A percentile compares a stretch with the other conserved stretches of the same genome.
Evolutionary conservation across 2,113 vertebrate species (phyloP).

Genomic region (Chiloscyllium plagiosum): DNA sequence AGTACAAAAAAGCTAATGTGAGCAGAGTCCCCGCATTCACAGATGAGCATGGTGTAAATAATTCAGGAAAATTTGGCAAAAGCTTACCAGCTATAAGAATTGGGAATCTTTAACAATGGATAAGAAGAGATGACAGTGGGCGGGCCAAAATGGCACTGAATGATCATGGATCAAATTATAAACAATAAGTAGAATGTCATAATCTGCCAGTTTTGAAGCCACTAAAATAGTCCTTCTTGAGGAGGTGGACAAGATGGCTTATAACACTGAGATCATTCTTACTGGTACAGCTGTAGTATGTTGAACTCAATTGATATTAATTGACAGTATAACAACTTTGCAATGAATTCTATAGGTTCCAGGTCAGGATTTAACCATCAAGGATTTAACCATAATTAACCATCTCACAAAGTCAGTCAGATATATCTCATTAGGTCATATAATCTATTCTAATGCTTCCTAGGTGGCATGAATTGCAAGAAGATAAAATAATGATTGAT

Average conservation of each 20-base stretch:
- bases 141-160: background rate
- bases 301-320: background rate
- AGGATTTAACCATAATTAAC: background rate
- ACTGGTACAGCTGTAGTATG: background rate
- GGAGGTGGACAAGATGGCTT: background rate
- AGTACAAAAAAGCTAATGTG: background rate
- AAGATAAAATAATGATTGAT: background rate
- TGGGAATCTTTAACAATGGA: background rate
- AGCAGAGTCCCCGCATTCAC: background rate
- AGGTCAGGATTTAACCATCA: background rate
- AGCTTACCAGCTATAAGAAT: background rate
- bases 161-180: background rate
- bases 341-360: background rate
- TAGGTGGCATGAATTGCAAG: background rate
- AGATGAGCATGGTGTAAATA: background rate
- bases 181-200: background rate
- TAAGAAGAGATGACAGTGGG: background rate
- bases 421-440: background rate
- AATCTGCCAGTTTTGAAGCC: background rate
- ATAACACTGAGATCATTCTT: background rate
- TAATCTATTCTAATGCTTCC: background rate
- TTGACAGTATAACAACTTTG: background rate
- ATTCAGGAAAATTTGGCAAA: background rate
- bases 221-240: background rate
- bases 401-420: background rate